Evolutionary conservation across 2,888 invertebrate species (phyloP).

Genomic region (Drosophila heteroneura): DNA sequence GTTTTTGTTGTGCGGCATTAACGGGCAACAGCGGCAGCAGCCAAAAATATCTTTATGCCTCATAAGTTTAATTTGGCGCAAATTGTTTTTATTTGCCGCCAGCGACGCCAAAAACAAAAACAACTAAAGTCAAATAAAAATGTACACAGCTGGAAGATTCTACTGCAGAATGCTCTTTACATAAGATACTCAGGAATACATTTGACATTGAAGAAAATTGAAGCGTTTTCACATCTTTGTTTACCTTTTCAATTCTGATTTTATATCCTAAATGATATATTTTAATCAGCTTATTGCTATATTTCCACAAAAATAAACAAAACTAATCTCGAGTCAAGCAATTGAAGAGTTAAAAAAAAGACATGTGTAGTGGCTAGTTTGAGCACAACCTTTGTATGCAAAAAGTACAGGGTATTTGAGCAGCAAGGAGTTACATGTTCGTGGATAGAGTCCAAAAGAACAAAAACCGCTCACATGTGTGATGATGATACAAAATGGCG

Average conservation of each 20-base stretch:
- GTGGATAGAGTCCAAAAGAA: conserved; percentile 14
- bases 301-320: neutral
- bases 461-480: conserved; percentile 47
- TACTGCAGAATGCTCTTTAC: conserved; percentile 32
- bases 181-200: neutral
- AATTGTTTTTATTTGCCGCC: conserved; percentile 78
- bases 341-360: neutral
- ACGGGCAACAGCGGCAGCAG: conserved; percentile 63
- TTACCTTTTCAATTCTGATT: neutral
- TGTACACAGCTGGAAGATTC: neutral
- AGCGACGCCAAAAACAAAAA: conserved; percentile 65
- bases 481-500: conserved; percentile 65
- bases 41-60: conserved; percentile 82
- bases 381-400: neutral
- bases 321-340: neutral
- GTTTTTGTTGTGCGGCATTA: conserved; percentile 64
- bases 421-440: conserved; percentile 12
- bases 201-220: neutral
- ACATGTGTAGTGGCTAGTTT: no score
- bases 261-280: neutral
- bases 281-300: neutral
- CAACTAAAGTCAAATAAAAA: conserved; percentile 49
- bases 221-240: neutral
- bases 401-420: conserved; percentile 20
- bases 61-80: conserved; percentile 83